phyloP scores from a whole-genome alignment of 2,797 vertebrate species.

The Mormyrops attenuatus region DNA sequence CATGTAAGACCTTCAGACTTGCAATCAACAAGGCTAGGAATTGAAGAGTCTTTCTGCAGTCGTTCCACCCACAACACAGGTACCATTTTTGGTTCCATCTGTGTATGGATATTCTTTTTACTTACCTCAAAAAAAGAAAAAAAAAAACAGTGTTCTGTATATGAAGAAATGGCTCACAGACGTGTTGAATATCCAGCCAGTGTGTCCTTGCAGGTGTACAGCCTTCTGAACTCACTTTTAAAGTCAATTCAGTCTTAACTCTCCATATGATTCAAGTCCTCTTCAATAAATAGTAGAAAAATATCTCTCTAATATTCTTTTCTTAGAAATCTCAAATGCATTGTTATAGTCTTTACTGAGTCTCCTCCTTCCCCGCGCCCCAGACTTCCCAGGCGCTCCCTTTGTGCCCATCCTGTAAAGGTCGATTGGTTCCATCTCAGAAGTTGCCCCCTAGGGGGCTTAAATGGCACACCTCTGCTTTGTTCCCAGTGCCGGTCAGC shows the following conservation, averaged over 20 bases:
- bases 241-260: conserved; percentile 33
- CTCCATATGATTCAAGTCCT: conserved; percentile 44
- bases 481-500: conserved; percentile 60
- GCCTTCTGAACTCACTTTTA: conserved; percentile 14
- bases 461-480: conserved; percentile 15
- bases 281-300: conserved; percentile 99
- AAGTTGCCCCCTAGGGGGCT: conserved; percentile 25
- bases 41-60: background rate
- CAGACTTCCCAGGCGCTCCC: background rate
- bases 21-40: background rate
- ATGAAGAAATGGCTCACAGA: conserved; percentile 10
- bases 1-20: background rate
- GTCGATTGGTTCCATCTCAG: conserved; percentile 16
- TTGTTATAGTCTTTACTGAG: conserved; percentile 38
- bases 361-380: conserved; percentile 15
- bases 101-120: background rate
- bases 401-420: background rate
- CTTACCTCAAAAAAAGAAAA: background rate
- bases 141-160: background rate
- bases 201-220: background rate
- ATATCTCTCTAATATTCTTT: conserved; percentile 77
- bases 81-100: background rate
- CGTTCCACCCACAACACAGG: background rate
- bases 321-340: conserved; percentile 67
- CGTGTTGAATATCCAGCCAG: conserved; percentile 7